These are phyloP conservation scores for Amblyopsis hoosieri DNA, from an alignment of 2,797 vertebrate species.

Conservation along the genomic window DNA sequence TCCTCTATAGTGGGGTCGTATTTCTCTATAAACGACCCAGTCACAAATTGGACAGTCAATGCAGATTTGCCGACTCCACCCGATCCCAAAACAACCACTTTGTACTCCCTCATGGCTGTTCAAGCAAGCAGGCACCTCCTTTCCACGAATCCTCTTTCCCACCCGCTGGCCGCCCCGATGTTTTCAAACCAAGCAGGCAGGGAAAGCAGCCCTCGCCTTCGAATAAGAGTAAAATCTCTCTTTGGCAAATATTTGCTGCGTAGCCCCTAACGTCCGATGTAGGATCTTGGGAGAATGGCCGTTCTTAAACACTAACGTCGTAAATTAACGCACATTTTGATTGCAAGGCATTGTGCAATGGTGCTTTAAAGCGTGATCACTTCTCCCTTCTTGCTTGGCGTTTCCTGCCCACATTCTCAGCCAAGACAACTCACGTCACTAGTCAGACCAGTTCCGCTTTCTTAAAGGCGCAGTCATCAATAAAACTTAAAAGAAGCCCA, in stretches of 20 bases:
- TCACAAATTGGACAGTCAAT: slow-evolving; percentile 92
- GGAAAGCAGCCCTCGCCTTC: slow-evolving; percentile 44
- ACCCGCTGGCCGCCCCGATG: slow-evolving; percentile 69
- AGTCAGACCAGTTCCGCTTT: slow-evolving; percentile 66
- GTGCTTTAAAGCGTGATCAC: slow-evolving; percentile 68
- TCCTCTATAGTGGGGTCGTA: slow-evolving; percentile 95
- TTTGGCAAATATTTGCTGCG: slow-evolving; percentile 32
- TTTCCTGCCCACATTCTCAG: slow-evolving; percentile 80
- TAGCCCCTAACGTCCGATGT: slow-evolving; percentile 26
- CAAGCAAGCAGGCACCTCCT: slow-evolving; percentile 57
- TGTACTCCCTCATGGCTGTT: slow-evolving; percentile 88
- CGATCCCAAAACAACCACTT: slow-evolving; percentile 92
- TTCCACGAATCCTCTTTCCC: slow-evolving; percentile 57
- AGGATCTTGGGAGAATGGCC: slow-evolving; percentile 37
- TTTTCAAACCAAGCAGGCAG: slow-evolving; percentile 62
- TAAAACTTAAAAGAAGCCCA: too few relatives aligned
- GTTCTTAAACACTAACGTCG: slow-evolving; percentile 53
- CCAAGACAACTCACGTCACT: slow-evolving; percentile 56
- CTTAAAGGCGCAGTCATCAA: slow-evolving; percentile 73
- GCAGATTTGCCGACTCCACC: slow-evolving; percentile 93
- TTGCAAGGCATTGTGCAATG: slow-evolving; percentile 59
- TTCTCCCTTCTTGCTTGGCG: slow-evolving; percentile 59
- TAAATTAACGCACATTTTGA: slow-evolving; percentile 52
- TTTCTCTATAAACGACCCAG: slow-evolving; percentile 92
- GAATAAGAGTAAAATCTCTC: slow-evolving; percentile 36